Conservation (phyloP, 2,888 invertebrate species). For the Carterocephalus palaemon region DNA sequence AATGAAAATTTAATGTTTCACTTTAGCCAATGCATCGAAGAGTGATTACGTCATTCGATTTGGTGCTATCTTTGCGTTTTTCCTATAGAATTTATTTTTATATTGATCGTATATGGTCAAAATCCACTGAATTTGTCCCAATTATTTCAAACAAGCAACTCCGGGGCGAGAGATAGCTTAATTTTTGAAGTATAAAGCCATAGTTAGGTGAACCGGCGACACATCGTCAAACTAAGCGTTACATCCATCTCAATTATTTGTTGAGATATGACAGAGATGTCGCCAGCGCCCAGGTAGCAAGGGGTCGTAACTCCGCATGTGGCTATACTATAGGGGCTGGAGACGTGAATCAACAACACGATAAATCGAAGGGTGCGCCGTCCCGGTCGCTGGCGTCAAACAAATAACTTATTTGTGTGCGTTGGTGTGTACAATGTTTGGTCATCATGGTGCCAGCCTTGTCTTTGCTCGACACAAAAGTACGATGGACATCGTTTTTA, state of each 20-base stretch:
- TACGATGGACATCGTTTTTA: constrained; percentile 16
- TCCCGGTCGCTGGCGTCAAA: constrained; percentile 1
- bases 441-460: constrained; percentile 10
- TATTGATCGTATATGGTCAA: too few species aligned
- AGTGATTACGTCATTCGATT: too few species aligned
- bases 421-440: constrained; percentile 14
- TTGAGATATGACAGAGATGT: constrained; percentile 7
- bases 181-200: too few species aligned
- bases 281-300: constrained; percentile 8
- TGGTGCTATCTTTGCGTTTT: too few species aligned
- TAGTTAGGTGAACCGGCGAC: too few species aligned
- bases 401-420: constrained; percentile 18
- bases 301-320: not conserved
- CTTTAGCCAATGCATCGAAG: too few species aligned
- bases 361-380: constrained; percentile 16
- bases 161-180: too few species aligned
- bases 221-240: too few species aligned
- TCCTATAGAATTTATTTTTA: too few species aligned
- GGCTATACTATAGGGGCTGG: constrained; percentile 7
- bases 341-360: constrained; percentile 8
- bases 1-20: too few species aligned
- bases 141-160: too few species aligned
- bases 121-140: too few species aligned
- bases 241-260: constrained; percentile 4
- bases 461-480: constrained; percentile 13